Conservation (phyloP, 1,140 invertebrate species). For the Geopemphigus sp. region DNA sequence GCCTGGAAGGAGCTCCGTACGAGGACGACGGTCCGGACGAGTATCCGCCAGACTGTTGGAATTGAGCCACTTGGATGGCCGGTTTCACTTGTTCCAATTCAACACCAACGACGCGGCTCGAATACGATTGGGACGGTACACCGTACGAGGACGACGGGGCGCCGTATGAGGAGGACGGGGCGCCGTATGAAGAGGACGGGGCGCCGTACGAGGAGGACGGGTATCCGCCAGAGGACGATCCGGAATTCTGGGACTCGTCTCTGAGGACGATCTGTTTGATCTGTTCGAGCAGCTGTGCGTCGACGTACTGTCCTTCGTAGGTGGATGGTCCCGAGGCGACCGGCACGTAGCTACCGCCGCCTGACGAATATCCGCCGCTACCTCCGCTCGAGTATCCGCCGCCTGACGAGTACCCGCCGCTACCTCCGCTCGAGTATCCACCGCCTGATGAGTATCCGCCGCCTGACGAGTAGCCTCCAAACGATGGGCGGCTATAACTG, state of each 20-base stretch:
- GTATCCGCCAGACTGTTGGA: conserved; percentile 61
- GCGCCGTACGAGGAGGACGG: conserved; percentile 56
- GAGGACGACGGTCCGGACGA: conserved; percentile 62
- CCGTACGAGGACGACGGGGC: conserved; percentile 56
- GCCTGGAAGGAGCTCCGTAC: conserved; percentile 64
- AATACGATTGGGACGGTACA: conserved; percentile 56
- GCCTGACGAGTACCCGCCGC: conserved; percentile 55
- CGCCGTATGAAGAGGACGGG: conserved; percentile 59
- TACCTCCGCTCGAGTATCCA: conserved; percentile 57
- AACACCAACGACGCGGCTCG: conserved; percentile 68
- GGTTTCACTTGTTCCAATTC: conserved; percentile 73
- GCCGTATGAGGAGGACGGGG: conserved; percentile 54
- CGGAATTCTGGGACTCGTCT: conserved; percentile 64
- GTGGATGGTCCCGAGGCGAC: conserved; percentile 71
- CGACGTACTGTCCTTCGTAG: conserved; percentile 74
- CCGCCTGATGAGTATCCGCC: conserved; percentile 58
- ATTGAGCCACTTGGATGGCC: conserved; percentile 73
- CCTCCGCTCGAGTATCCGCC: conserved; percentile 59
- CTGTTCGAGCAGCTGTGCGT: conserved; percentile 73
- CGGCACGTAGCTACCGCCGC: conserved; percentile 63
- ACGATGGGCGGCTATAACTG: conserved; percentile 62
- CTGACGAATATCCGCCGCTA: conserved; percentile 50
- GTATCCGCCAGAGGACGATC: conserved; percentile 55
- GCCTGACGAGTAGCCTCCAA: conserved; percentile 62
- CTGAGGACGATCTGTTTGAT: conserved; percentile 77